Evolutionary conservation across 2,888 invertebrate genomes (phyloP), one percentile per base, ranked within the genome.

Genomic region (Clusia tigrina): DNA sequence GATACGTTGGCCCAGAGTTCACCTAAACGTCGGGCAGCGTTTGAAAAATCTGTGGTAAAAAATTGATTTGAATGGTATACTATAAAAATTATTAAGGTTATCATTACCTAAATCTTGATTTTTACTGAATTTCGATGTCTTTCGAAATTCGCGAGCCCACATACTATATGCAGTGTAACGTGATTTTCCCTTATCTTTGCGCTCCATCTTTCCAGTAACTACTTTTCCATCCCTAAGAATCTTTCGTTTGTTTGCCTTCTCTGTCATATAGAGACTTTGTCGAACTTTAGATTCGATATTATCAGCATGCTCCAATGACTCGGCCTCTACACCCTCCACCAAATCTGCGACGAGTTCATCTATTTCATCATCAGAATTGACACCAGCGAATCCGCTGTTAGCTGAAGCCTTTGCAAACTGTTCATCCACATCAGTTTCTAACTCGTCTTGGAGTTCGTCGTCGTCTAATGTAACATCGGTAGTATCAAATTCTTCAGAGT

Each of bases 151-250:
- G 70, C 92, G 91, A 0, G 95, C 92, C 94, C 95, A 96, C 78
- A 95, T 85, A 89, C 94, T 94, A 83, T 95, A 96, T 0, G 95
- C 95, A 0, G 95, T 95, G 67, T 91, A 91, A 57, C 93, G 87
- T 0, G 90, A 88, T 83, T 91, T 91, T 24, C 91, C 92, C 85
- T 92, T 92, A 72, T 92, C 92, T 74, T 93, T 93, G 32, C 93
- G 85, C 71, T 91, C 91, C 1, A 91, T 87, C 77, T 93, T 93
- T 57, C 89, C 88, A 53, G 89, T 88, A 83, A 58, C 88, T 48
- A 80, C 68, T 71, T 85, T 86, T 17, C 87, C 88, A 81, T 89
- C 89, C 77, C 89, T 89, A 54, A 89, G 87, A 0, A 90, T 83
- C 67, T 90, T 89, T 74, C 92, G 93, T 79, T 93, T 93, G 63